A percentile compares a stretch with the other conserved stretches of the same genome.
These are phyloP conservation scores for Alloscopus bannaensis DNA, from an alignment of 2,888 invertebrate species.

Conservation along the genomic window DNA sequence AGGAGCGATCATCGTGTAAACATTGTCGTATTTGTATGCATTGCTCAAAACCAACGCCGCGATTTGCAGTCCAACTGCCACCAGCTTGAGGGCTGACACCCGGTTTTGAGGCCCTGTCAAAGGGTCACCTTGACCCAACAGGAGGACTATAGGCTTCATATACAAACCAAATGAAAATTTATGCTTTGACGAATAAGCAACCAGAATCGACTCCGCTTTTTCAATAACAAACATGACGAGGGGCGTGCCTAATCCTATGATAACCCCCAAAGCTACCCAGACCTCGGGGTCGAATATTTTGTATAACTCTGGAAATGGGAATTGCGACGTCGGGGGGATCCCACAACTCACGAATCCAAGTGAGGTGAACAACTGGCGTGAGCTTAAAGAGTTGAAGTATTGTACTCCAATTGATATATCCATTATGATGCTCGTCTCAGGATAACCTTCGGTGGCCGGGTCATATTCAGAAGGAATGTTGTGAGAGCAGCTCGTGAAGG, in stretches of 20 bases:
- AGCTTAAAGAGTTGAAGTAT: no score
- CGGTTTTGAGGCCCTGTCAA: not conserved
- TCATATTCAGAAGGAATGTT: no score
- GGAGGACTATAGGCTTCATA: not conserved
- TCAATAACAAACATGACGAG: not conserved
- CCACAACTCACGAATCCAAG: not conserved
- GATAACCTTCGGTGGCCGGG: no score
- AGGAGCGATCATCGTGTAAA: constrained; percentile 12
- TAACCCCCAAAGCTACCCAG: not conserved
- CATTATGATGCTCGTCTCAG: no score
- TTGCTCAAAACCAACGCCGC: constrained; percentile 8
- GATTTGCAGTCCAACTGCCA: not conserved
- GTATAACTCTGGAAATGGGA: not conserved
- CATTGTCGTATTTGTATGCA: constrained; percentile 13
- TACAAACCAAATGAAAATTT: not conserved
- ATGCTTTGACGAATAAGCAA: not conserved
- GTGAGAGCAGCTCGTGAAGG: no score
- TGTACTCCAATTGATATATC: no score
- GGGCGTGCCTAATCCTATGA: not conserved
- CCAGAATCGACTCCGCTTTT: not conserved
- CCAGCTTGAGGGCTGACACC: not conserved
- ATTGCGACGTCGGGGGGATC: not conserved
- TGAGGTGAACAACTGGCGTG: no score
- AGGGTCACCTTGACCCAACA: constrained; percentile 9
- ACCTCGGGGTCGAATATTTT: not conserved